These are phyloP conservation scores for Caenorhabditis brenneri DNA, from an alignment of 1,140 invertebrate genomes.

Conservation along the genomic window DNA sequence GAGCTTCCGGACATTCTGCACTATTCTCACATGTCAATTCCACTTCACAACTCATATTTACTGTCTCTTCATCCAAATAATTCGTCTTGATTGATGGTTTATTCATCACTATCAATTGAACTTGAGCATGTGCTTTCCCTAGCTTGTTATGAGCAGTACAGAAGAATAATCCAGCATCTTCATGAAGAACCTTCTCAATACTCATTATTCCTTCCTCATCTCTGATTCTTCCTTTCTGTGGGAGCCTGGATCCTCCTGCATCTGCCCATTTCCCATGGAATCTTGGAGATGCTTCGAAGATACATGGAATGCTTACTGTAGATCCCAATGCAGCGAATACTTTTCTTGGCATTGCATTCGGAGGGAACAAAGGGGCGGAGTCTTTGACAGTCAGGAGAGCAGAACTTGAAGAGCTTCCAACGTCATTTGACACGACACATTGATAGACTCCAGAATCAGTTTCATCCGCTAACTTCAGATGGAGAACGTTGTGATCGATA, in stretches of 20 bases:
- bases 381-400: conserved; percentile 47
- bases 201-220: conserved; percentile 42
- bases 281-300: conserved; percentile 49
- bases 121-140: conserved; percentile 42
- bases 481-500: conserved; percentile 43
- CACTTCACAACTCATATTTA: conserved; percentile 51
- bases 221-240: conserved; percentile 32
- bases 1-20: conserved; percentile 46
- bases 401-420: conserved; percentile 43
- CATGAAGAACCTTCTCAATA: conserved; percentile 48
- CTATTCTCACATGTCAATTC: conserved; percentile 45
- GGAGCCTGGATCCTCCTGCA: conserved; percentile 36
- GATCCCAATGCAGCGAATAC: conserved; percentile 46
- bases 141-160: conserved; percentile 49
- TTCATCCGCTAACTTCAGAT: not conserved
- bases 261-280: conserved; percentile 40
- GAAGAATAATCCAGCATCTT: conserved; percentile 51
- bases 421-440: conserved; percentile 47
- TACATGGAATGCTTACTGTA: conserved; percentile 51
- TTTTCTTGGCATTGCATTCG: conserved; percentile 43
- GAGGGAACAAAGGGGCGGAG: conserved; percentile 41
- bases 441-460: conserved; percentile 48
- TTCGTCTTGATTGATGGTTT: conserved; percentile 41
- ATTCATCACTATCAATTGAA: conserved; percentile 44
- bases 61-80: conserved; percentile 22